Evolutionary conservation across 2,113 vertebrate genomes (phyloP), one percentile per base, ranked within the genome.

Genomic region (Tapirus terrestris): DNA sequence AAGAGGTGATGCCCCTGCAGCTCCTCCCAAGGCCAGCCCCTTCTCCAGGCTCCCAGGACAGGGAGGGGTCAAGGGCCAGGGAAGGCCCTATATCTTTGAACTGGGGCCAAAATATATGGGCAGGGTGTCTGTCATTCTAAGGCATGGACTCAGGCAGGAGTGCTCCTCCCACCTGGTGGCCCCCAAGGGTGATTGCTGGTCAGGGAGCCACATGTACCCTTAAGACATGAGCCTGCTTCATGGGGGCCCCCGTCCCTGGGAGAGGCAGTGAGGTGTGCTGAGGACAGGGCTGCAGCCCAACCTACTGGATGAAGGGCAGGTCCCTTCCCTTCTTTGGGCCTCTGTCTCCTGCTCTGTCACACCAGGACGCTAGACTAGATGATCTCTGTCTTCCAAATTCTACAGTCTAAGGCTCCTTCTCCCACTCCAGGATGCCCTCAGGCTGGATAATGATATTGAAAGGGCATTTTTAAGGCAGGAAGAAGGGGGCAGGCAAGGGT

Each of bases 401-500:
- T 88, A 13, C 5, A 25, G n/a, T 31, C n/a, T 89, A 63, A 91
- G 67, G 87, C 8, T 58, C 58, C 61, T 58, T 39, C n/a, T 48
- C 77, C 86, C 8, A 81, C 53, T 85, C 51, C 43, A 88, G 89
- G 77, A 56, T 8, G 43, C 48, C 53, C 92, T 88, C 36, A 16
- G 31, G 84, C 29, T 93, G 33, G 76, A 63, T 93, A 56, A 79
- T 36, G 81, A 77, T 77, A 85, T 63, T 86, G 58, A 86, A 84
- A 96, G 89, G 86, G 86, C 81, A 92, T 95, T 89, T 75, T 96
- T 97, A 96, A 98, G 97, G 97, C 96, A 96, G 95, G 79, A 97
- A 82, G 89, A 51, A 53, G 65, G 67, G 75, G 91, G 29, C 39
- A 89, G 95, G 61, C 67, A 58, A 85, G 70, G 51, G 21, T 91